phyloP scores from a whole-genome alignment of 1,140 invertebrate genomes.

The Gryllus bimaculatus region DNA sequence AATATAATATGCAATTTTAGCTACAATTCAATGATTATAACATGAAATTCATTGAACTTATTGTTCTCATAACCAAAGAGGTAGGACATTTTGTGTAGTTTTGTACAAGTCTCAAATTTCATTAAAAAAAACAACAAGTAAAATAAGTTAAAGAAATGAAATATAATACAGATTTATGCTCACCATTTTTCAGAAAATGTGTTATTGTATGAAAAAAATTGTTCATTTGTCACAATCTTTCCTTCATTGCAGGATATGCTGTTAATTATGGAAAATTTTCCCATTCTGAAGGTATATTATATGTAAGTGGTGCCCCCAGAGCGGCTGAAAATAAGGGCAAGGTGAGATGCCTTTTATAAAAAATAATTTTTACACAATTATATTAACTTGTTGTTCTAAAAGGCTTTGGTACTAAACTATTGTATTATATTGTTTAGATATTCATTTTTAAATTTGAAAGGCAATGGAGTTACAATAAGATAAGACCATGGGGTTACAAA shows the following conservation, averaged over 20 bases:
- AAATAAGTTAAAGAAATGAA: too few species aligned
- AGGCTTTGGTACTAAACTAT: neutral
- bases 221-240: neutral
- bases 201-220: too few species aligned
- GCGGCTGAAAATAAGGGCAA: neutral
- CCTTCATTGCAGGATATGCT: neutral
- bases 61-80: too few species aligned
- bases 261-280: neutral
- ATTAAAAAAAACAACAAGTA: too few species aligned
- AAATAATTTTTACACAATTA: neutral
- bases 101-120: too few species aligned
- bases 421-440: neutral
- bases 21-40: too few species aligned
- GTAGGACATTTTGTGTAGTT: too few species aligned
- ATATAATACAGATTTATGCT: too few species aligned
- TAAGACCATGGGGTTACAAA: neutral
- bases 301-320: neutral
- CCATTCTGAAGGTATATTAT: neutral
- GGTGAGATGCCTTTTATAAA: neutral
- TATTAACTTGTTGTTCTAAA: neutral
- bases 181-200: too few species aligned
- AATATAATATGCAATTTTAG: too few species aligned
- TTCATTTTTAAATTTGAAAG: constrained; percentile 6
- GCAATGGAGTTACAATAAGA: neutral
- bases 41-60: too few species aligned